Evolutionary conservation across 2,888 invertebrate genomes (phyloP).

Genomic region (Leistus spinibarbis): DNA sequence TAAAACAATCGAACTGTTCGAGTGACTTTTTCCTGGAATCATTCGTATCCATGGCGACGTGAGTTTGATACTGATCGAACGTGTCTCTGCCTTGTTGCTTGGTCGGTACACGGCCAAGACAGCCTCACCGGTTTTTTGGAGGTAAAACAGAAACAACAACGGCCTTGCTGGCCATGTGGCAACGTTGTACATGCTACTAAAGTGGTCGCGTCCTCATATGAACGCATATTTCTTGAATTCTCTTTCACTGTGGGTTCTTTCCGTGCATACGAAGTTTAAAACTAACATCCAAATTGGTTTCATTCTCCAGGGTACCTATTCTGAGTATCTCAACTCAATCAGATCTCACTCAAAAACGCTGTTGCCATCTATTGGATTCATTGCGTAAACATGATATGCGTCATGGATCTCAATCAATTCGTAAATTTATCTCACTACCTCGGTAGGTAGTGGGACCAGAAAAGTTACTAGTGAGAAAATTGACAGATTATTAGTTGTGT

Average conservation of each 20-base stretch:
- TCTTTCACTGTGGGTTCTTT: too few species aligned
- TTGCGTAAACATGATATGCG: too few species aligned
- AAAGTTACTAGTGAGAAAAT: too few species aligned
- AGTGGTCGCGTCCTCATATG: neutral
- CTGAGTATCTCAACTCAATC: too few species aligned
- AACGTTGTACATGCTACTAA: neutral
- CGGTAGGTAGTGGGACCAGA: too few species aligned
- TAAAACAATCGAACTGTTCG: neutral
- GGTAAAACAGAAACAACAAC: neutral
- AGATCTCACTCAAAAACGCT: too few species aligned
- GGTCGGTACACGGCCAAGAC: neutral
- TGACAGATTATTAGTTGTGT: too few species aligned
- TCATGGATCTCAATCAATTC: too few species aligned
- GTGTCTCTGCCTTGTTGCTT: neutral
- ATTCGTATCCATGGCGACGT: neutral
- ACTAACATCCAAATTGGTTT: neutral
- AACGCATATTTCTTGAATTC: neutral
- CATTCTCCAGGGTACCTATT: too few species aligned
- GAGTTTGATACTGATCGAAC: neutral
- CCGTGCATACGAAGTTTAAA: neutral
- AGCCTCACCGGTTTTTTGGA: neutral
- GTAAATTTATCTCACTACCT: too few species aligned
- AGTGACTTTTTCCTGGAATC: neutral
- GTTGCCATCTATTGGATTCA: too few species aligned
- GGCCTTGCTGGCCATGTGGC: neutral